Evolutionary conservation across 2,888 invertebrate genomes (phyloP).

Genomic region (Tipula unca): DNA sequence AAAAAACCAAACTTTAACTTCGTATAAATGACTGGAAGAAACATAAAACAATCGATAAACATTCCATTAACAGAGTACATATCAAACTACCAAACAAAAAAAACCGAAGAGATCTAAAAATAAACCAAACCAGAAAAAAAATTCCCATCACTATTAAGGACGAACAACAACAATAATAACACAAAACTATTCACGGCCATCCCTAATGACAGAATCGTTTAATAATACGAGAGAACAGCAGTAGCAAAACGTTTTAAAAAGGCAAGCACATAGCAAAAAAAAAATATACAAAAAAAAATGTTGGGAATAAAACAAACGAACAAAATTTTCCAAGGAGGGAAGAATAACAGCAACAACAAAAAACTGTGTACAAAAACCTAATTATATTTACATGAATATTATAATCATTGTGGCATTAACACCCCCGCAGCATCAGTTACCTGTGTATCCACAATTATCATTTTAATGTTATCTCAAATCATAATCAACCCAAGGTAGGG

Average conservation of each 20-base stretch:
- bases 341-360: background rate
- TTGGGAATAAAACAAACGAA: background rate
- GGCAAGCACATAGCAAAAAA: background rate
- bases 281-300: background rate
- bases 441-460: background rate
- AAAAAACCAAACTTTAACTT: background rate
- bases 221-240: background rate
- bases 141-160: background rate
- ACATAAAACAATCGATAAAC: background rate
- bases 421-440: background rate
- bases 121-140: background rate
- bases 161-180: background rate
- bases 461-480: background rate
- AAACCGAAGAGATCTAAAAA: background rate
- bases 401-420: background rate
- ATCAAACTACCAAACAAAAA: background rate
- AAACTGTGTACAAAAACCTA: background rate
- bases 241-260: background rate
- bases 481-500: too few relatives aligned
- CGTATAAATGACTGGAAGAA: background rate
- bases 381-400: conserved; percentile 8
- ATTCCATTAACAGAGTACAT: background rate
- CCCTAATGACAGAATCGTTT: conserved; percentile 14
- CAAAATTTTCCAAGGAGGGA: background rate
- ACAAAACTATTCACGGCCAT: background rate